Percentiles rank a stretch among this genome's conserved stretches.
phyloP scores from a whole-genome alignment of 2,888 invertebrate species.

The Ellobium chinense region DNA sequence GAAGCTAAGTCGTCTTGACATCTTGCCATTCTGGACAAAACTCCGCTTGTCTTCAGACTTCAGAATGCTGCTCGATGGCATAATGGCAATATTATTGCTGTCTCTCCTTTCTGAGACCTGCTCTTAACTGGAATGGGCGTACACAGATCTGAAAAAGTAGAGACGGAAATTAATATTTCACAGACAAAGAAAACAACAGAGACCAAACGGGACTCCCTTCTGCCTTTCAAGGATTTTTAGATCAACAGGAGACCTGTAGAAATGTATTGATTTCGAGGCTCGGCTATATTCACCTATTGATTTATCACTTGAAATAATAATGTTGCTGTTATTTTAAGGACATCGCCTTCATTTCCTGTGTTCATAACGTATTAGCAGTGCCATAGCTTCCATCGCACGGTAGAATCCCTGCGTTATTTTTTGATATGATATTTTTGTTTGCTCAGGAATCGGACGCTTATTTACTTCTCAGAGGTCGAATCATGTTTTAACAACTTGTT shows the following conservation, averaged over 20 bases:
- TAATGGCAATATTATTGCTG: too few species aligned
- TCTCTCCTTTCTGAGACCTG: too few species aligned
- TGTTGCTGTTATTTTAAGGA: neutral
- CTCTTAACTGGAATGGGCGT: too few species aligned
- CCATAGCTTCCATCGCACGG: neutral
- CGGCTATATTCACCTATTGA: neutral
- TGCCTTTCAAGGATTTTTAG: neutral
- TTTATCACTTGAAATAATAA: neutral
- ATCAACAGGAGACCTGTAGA: neutral
- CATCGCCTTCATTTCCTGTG: neutral
- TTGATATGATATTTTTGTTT: neutral
- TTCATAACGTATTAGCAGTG: neutral
- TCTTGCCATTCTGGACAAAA: too few species aligned
- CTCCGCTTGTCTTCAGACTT: too few species aligned
- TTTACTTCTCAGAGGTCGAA: neutral
- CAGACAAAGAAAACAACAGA: too few species aligned
- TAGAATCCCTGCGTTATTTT: neutral
- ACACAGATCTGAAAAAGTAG: too few species aligned
- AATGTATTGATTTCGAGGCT: neutral
- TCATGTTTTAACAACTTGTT: neutral
- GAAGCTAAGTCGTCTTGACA: too few species aligned
- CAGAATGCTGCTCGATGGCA: too few species aligned
- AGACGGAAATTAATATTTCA: too few species aligned
- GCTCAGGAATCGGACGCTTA: neutral
- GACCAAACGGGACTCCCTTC: neutral